Evolutionary conservation across 2,113 vertebrate genomes (phyloP), one percentile per base, ranked within the genome.

Genomic region (Argyrosomus japonicus): DNA sequence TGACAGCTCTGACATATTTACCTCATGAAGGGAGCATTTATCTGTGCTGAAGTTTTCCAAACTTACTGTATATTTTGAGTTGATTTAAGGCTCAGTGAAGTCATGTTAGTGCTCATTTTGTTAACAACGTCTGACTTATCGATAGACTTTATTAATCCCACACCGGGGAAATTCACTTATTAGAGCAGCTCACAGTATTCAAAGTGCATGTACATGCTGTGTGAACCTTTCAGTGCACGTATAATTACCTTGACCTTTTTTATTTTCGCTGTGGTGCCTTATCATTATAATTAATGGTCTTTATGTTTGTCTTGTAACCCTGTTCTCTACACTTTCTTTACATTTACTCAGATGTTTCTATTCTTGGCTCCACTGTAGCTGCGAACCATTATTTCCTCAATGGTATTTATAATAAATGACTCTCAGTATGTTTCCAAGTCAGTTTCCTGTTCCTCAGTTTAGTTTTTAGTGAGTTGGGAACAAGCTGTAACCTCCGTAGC

Each of bases 21-120:
- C 32, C 32, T 36, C 32, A 8, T 68, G 27, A 80, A 80, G n/a
- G 56, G 27, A 68, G 14, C 56, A 53, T 60, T 63, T 72, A 36
- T 17, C 15, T 11, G 25, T 74, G 60, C 19, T 60, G n/a, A 64
- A 45, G 23, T 61, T 70, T 72, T 74, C 23, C 11, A 29, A n/a
- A 79, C 48, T 76, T 69, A 2, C 43, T 43, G 14, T 57, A 45
- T 54, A 10, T 51, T 17, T 43, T 58, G 25, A 64, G 15, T 15
- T 53, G 1, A 51, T 68, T 63, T 19, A 43, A 5, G 19, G 15
- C 17, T 32, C 40, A 11, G 17, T 64, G 36, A 58, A 54, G 5
- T 64, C 8, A 53, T 57, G 15, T 48, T 69, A 61, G 13, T 51
- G 10, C 17, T 5, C 5, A 29, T 69, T 83, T 68, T 51, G 57